Conservation (phyloP, 2,113 vertebrate genomes). For the Ardeotis arabs region DNA sequence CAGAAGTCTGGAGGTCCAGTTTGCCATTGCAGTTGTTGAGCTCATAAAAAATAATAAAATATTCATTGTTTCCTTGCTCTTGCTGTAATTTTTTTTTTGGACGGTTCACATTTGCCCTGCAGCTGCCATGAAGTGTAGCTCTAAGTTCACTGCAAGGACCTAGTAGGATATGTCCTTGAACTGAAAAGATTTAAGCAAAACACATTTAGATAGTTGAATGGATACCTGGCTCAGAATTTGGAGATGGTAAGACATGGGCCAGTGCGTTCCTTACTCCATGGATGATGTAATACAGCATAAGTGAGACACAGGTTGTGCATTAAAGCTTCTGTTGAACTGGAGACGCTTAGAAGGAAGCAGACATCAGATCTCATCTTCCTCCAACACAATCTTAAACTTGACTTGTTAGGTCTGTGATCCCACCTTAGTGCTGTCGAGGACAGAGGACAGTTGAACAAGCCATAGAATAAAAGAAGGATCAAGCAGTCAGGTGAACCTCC, state of each 20-base stretch:
- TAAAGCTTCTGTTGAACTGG: not conserved
- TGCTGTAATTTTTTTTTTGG: not conserved
- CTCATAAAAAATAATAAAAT: not conserved
- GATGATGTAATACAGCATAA: not conserved
- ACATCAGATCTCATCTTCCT: not conserved
- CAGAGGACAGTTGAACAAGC: fast-evolving
- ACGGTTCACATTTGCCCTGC: not conserved
- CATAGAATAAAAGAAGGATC: not conserved
- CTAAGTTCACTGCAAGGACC: not conserved
- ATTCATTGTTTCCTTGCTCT: not conserved
- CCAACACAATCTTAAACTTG: fast-evolving
- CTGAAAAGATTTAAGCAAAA: not conserved
- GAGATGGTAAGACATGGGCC: not conserved
- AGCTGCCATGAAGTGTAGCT: not conserved
- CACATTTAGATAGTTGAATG: not conserved
- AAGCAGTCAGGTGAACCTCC: not conserved
- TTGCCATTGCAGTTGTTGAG: not conserved
- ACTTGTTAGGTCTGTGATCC: not conserved
- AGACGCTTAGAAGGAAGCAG: not conserved
- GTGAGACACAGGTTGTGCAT: not conserved
- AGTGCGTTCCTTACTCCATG: not conserved
- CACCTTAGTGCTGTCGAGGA: fast-evolving
- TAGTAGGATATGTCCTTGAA: not conserved
- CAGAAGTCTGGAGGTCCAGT: not conserved
- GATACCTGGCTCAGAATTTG: not conserved